These are phyloP conservation scores for Iphiclides podalirius DNA, from an alignment of 2,888 invertebrate species.

Conservation along the genomic window DNA sequence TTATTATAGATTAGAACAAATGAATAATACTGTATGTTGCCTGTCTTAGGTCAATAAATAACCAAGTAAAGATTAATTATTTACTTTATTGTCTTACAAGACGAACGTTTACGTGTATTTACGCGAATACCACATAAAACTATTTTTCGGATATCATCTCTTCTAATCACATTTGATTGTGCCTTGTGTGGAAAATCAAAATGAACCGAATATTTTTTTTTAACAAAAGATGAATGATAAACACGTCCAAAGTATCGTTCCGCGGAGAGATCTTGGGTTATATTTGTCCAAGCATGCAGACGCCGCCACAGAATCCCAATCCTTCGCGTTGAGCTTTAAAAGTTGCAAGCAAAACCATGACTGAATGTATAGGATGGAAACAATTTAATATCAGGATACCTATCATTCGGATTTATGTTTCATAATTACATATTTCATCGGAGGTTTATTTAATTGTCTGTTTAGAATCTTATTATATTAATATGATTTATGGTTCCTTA, in stretches of 20 bases:
- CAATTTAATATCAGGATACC: conserved; percentile 13
- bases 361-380: conserved; percentile 12
- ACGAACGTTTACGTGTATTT: too few species aligned
- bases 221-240: not conserved
- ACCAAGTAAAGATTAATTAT: too few species aligned
- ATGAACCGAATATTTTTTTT: too few species aligned
- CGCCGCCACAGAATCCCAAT: conserved; percentile 9
- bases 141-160: too few species aligned
- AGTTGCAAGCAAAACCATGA: conserved; percentile 3
- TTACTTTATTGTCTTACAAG: too few species aligned
- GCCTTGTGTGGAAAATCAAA: too few species aligned
- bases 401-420: conserved; percentile 13
- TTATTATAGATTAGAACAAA: too few species aligned
- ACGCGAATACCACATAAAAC: too few species aligned
- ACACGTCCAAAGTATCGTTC: not conserved
- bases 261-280: conserved; percentile 2
- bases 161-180: too few species aligned
- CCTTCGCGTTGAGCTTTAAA: conserved; percentile 10
- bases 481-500: conserved; percentile 9
- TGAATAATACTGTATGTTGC: too few species aligned
- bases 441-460: conserved; percentile 10
- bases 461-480: conserved; percentile 1
- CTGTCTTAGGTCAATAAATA: too few species aligned
- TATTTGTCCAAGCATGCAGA: conserved; percentile 19
- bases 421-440: conserved; percentile 18